These are phyloP conservation scores for Merops nubicus DNA, from an alignment of 2,113 vertebrate species.

Conservation along the genomic window DNA sequence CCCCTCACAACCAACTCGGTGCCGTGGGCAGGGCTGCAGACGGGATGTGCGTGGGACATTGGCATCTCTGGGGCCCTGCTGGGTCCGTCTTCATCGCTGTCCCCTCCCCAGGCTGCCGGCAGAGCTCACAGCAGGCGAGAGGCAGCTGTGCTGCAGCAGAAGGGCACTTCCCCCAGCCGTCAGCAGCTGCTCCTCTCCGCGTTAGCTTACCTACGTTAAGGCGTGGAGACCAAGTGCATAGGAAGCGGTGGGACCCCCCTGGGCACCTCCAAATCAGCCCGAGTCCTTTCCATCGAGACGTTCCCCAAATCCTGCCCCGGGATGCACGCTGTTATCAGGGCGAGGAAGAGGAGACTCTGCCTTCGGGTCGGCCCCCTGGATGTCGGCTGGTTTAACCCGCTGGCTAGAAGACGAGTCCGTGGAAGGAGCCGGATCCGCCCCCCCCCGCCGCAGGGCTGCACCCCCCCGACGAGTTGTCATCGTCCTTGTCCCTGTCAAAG, in stretches of 20 bases:
- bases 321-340: not conserved
- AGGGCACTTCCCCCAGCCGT: slow-evolving; percentile 36
- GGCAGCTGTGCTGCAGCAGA: slow-evolving; percentile 11
- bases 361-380: not conserved
- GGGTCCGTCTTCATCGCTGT: not conserved
- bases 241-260: slow-evolving; percentile 11
- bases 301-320: not conserved
- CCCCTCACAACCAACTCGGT: rapidly evolving
- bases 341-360: not conserved
- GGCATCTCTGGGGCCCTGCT: not conserved
- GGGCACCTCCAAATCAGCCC: not conserved
- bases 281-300: not conserved
- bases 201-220: slow-evolving; percentile 42
- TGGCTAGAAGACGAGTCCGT: slow-evolving; percentile 79
- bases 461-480: slow-evolving; percentile 72
- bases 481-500: slow-evolving; percentile 80
- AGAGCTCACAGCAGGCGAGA: not conserved
- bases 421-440: slow-evolving; percentile 68
- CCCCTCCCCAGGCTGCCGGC: not conserved
- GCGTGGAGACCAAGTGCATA: slow-evolving; percentile 59
- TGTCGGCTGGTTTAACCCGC: not conserved
- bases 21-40: not conserved
- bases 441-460: slow-evolving; percentile 68
- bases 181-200: not conserved
- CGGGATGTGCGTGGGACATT: not conserved